Conservation (phyloP, 1,140 invertebrate genomes). For the Coenobita brevimanus region DNA sequence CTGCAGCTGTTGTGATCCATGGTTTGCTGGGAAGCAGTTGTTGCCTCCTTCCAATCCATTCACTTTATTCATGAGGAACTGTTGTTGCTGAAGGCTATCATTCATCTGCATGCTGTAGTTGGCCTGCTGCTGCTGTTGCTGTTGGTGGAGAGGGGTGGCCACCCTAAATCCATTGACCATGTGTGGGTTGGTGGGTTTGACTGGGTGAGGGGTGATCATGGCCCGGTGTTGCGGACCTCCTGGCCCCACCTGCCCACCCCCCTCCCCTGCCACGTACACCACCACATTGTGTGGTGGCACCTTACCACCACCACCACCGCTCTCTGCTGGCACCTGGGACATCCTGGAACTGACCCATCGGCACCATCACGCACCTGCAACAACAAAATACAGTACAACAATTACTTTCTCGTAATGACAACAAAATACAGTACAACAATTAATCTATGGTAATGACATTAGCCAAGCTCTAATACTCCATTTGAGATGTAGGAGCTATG, state of each 20-base stretch:
- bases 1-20: slow-evolving; percentile 51
- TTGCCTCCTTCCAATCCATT: slow-evolving; percentile 52
- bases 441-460: no score
- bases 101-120: slow-evolving; percentile 52
- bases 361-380: slow-evolving; percentile 58
- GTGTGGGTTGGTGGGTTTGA: slow-evolving; percentile 61
- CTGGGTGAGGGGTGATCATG: slow-evolving; percentile 60
- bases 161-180: slow-evolving; percentile 58
- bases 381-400: background rate
- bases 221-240: slow-evolving; percentile 30
- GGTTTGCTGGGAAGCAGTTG: slow-evolving; percentile 54
- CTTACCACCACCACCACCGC: slow-evolving; percentile 49
- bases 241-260: slow-evolving; percentile 32
- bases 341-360: slow-evolving; percentile 55
- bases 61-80: slow-evolving; percentile 59
- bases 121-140: slow-evolving; percentile 22
- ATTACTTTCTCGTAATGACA: slow-evolving; percentile 4
- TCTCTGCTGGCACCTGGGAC: slow-evolving; percentile 60
- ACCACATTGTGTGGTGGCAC: slow-evolving; percentile 64
- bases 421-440: no score
- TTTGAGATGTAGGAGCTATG: no score
- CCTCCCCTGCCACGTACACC: slow-evolving; percentile 60
- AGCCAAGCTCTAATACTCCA: no score
- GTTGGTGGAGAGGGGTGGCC: slow-evolving; percentile 47
- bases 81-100: slow-evolving; percentile 53